These are phyloP conservation scores for Aphelinus atriplicis DNA, from an alignment of 1,140 invertebrate species.

Conservation along the genomic window DNA sequence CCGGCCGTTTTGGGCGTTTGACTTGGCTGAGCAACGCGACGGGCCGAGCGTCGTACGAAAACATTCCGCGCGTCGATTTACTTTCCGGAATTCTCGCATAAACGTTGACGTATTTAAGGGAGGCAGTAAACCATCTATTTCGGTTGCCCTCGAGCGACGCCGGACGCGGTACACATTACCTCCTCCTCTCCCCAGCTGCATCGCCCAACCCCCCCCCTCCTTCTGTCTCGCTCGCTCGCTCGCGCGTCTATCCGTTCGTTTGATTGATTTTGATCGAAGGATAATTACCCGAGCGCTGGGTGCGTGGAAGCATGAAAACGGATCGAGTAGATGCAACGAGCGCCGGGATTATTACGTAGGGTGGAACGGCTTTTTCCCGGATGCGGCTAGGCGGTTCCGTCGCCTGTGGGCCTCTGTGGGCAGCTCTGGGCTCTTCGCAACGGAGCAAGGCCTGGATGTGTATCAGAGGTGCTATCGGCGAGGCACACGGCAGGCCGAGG, in stretches of 20 bases:
- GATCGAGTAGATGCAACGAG: too few relatives aligned
- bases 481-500: conserved; percentile 40
- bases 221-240: too few relatives aligned
- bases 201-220: too few relatives aligned
- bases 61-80: conserved; percentile 64
- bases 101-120: conserved; percentile 66
- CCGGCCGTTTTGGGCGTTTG: conserved; percentile 47
- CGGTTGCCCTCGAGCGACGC: conserved; percentile 46
- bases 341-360: too few relatives aligned
- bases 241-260: too few relatives aligned
- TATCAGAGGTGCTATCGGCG: conserved; percentile 61
- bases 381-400: conserved; percentile 23
- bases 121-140: conserved; percentile 65
- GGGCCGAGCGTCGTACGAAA: conserved; percentile 52
- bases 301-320: too few relatives aligned
- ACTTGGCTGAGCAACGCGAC: conserved; percentile 56
- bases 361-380: too few relatives aligned
- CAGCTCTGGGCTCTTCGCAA: background rate
- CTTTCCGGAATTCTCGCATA: conserved; percentile 61
- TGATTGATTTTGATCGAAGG: too few relatives aligned
- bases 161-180: conserved; percentile 9
- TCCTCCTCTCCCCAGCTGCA: too few relatives aligned
- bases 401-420: conserved; percentile 38
- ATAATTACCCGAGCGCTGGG: too few relatives aligned
- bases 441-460: conserved; percentile 31